A percentile compares a stretch with the other conserved stretches of the same genome.
These are phyloP conservation scores for Lycorma delicatula DNA, from an alignment of 1,140 invertebrate species.

Conservation along the genomic window DNA sequence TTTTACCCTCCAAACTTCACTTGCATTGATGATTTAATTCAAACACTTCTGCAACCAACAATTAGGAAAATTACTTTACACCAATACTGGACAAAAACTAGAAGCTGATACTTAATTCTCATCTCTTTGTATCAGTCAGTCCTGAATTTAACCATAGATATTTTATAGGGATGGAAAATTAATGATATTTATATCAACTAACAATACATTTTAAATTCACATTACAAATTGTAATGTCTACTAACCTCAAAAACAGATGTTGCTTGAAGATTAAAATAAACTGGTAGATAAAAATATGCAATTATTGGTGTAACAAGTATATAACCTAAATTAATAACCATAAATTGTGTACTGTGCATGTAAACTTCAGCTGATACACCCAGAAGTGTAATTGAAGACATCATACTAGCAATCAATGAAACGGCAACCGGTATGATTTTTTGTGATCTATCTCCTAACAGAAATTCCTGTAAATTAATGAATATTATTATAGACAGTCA, in stretches of 20 bases:
- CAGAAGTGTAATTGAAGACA: slow-evolving; percentile 88
- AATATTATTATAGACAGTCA: background rate
- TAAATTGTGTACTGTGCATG: slow-evolving; percentile 71
- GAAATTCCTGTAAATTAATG: slow-evolving; percentile 57
- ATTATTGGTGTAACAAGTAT: slow-evolving; percentile 75
- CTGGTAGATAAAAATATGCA: slow-evolving; percentile 74
- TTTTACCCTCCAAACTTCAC: too few relatives aligned
- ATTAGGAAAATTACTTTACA: too few relatives aligned
- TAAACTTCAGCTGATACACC: slow-evolving; percentile 83
- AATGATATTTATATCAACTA: too few relatives aligned
- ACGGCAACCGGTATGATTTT: slow-evolving; percentile 68
- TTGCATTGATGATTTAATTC: too few relatives aligned
- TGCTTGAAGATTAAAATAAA: slow-evolving; percentile 78
- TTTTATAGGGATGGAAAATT: too few relatives aligned
- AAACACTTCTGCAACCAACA: too few relatives aligned
- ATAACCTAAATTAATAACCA: slow-evolving; percentile 74
- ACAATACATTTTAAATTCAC: too few relatives aligned
- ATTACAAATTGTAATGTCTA: background rate
- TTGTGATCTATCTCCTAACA: slow-evolving; percentile 71
- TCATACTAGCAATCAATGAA: slow-evolving; percentile 89
- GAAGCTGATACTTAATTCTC: too few relatives aligned
- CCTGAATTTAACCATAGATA: too few relatives aligned
- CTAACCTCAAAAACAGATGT: slow-evolving; percentile 80
- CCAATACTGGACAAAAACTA: too few relatives aligned
- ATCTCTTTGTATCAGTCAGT: too few relatives aligned